Evolutionary conservation across 2,888 invertebrate species (phyloP), one percentile per base, ranked within the genome.

Genomic region (Euclidia mi): DNA sequence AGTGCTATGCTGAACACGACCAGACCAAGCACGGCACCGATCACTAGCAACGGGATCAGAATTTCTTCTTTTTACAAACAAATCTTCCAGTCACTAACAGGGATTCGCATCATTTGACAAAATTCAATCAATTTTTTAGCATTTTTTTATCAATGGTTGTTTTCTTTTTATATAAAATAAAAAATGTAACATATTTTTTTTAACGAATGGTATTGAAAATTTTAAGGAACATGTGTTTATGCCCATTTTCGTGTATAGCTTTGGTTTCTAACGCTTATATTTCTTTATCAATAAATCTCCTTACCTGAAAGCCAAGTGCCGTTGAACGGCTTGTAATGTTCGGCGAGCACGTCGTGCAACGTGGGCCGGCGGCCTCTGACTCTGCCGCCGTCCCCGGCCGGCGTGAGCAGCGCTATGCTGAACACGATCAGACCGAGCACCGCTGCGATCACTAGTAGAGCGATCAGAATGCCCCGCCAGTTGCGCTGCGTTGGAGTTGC

Each of bases 401-500:
- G 98, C 10, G 98, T 98, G 56, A 99, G 96, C 64, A 99, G 95
- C 35, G 98, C 97, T 82, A 99, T 98, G 77, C 98, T 98, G 92
- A 98, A 97, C 71, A 98, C 97, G 71, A 98, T 98, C 76, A 98
- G 96, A 42, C 98, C 97, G 76, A 98, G 96, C 29, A 98, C 98
- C 25, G 97, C 97, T 15, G 97, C 96, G 74, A 98, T 98, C 72
- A 99, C 99, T 79, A 98, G 95, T 63, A 98, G 94, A 0, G 98
- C 98, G 72, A 98, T 99, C 76, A 97, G 96, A 79, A 99, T 98
- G 12, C 99, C 99, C 38, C 98, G 96, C 98, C 99, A 99, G 95
- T 99, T 99, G 65, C 98, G 95, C 87, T 98, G 96, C 65, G 96
- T 97, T 2, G 98, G 98, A 10, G 98, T 97, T 45, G 97, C 96